Evolutionary conservation across 2,113 vertebrate species (phyloP).

Genomic region (Parotia lawesii): DNA sequence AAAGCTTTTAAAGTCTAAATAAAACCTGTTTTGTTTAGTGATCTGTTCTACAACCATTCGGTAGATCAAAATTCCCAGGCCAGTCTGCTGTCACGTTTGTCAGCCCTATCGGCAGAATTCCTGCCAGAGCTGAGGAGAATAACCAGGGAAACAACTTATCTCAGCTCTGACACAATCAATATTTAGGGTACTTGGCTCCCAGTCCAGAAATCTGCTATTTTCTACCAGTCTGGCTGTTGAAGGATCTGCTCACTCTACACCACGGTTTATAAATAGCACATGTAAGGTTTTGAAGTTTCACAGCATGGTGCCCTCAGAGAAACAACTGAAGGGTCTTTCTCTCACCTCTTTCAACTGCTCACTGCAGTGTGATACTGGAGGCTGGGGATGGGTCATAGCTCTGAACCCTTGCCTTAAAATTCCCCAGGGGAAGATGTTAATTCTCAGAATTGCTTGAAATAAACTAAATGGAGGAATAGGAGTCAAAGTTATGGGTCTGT

Average conservation of each 20-base stretch:
- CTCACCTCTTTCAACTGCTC: neutral
- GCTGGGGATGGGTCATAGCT: neutral
- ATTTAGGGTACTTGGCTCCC: slow-evolving; percentile 47
- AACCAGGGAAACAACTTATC: slow-evolving; percentile 46
- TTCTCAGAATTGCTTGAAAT: neutral
- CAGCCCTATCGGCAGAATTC: neutral
- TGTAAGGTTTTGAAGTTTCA: neutral
- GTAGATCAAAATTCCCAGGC: slow-evolving; percentile 11
- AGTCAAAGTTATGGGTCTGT: neutral
- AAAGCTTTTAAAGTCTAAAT: slow-evolving; percentile 22
- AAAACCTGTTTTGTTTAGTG: slow-evolving; percentile 14
- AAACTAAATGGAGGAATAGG: neutral
- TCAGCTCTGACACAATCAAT: slow-evolving; percentile 45
- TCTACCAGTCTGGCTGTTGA: slow-evolving; percentile 33
- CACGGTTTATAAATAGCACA: slow-evolving; percentile 43
- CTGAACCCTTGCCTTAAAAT: neutral
- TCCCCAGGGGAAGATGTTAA: neutral
- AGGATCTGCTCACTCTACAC: slow-evolving; percentile 40
- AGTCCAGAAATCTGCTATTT: slow-evolving; percentile 51
- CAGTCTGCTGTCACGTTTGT: neutral
- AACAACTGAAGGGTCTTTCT: neutral
- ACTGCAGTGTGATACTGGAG: neutral
- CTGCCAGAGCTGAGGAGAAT: slow-evolving; percentile 16
- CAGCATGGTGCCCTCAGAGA: neutral
- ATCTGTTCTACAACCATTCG: neutral